Percentiles rank a stretch among this genome's conserved stretches.
These are phyloP conservation scores for Carpatolechia fugitivella DNA, from an alignment of 2,888 invertebrate species.

Conservation along the genomic window DNA sequence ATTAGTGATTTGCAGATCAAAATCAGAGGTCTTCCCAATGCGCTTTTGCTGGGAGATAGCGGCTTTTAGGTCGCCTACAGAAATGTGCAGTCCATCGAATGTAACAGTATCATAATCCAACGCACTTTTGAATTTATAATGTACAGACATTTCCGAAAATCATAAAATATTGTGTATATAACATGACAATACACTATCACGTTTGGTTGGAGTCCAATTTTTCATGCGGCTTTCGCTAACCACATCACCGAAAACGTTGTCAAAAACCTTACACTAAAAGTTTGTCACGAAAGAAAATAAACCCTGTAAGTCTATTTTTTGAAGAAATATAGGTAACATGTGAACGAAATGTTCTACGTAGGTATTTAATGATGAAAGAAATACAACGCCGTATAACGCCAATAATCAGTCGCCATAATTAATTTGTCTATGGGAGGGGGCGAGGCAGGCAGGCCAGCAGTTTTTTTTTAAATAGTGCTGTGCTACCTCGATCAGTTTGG, in stretches of 20 bases:
- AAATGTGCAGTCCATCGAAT: slow-evolving; percentile 98
- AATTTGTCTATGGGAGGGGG: neutral
- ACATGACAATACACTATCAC: slow-evolving; percentile 23
- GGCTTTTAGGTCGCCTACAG: slow-evolving; percentile 96
- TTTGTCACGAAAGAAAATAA: neutral
- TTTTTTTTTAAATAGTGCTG: too few relatives aligned
- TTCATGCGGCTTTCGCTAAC: neutral
- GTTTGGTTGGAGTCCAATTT: neutral
- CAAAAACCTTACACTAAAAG: neutral
- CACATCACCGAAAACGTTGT: neutral
- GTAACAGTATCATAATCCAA: slow-evolving; percentile 97
- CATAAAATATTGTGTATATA: slow-evolving; percentile 15
- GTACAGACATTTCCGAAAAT: slow-evolving; percentile 89
- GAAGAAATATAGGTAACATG: too few relatives aligned
- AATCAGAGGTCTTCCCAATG: slow-evolving; percentile 95
- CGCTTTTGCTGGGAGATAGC: slow-evolving; percentile 97
- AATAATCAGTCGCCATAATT: neutral
- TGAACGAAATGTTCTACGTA: neutral
- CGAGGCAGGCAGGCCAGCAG: too few relatives aligned
- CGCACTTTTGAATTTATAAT: slow-evolving; percentile 99
- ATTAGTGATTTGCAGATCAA: slow-evolving; percentile 97
- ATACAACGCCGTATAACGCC: neutral
- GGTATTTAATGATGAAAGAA: neutral
- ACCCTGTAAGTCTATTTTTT: neutral
- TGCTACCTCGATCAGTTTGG: too few relatives aligned